Conservation (phyloP, 2,888 invertebrate genomes). For the Yponomeuta cagnagella region DNA sequence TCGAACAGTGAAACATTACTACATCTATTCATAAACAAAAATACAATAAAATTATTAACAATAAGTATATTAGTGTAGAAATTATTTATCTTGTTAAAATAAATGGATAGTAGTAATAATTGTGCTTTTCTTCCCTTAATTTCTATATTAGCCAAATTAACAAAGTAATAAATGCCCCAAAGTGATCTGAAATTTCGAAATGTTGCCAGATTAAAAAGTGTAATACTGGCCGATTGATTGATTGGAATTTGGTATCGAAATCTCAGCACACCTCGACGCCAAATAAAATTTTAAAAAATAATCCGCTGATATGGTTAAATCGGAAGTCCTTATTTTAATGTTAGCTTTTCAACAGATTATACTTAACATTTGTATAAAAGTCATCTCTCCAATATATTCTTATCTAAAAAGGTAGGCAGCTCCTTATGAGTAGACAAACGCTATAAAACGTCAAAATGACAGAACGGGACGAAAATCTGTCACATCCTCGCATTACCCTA, state of each 20-base stretch:
- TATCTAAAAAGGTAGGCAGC: conserved; percentile 72
- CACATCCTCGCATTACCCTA: conserved; percentile 19
- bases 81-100: conserved; percentile 44
- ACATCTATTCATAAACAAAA: conserved; percentile 48
- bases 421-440: conserved; percentile 57
- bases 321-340: conserved; percentile 68
- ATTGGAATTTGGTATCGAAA: conserved; percentile 25
- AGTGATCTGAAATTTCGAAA: conserved; percentile 21
- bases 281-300: conserved; percentile 25
- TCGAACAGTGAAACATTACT: conserved; percentile 38
- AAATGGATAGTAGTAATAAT: conserved; percentile 49
- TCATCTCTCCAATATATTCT: conserved; percentile 72
- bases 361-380: conserved; percentile 75
- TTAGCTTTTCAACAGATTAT: conserved; percentile 66
- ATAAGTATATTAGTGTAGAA: conserved; percentile 61
- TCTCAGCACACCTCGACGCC: conserved; percentile 27
- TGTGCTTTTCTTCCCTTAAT: conserved; percentile 65
- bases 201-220: conserved; percentile 42
- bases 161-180: conserved; percentile 23
- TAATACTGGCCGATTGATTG: conserved; percentile 24
- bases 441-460: conserved; percentile 47
- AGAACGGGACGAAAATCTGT: conserved; percentile 49
- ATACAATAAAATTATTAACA: conserved; percentile 71
- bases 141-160: conserved; percentile 70
- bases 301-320: conserved; percentile 61